Base-by-base conservation (phyloP, 2,797 vertebrate species). In the Australoheros facetus region DNA sequence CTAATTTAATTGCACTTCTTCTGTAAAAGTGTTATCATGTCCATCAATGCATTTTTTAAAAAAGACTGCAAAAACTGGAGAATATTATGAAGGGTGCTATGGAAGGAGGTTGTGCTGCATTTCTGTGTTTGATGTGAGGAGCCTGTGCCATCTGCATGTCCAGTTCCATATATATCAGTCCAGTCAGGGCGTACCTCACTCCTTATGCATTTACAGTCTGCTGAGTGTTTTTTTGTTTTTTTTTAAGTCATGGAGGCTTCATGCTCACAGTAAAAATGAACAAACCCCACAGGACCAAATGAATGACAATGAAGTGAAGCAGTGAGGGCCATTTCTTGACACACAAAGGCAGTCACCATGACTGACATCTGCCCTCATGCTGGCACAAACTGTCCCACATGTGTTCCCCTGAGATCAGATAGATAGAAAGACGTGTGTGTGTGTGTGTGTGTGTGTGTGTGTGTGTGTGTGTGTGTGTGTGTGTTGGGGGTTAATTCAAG, bases 301-400 rank as follows among this genome's bases (percentile, higher is more conserved):
- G 95, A 97, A 97, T 97, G 92, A 97, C 96, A 97, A 97, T 95
- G 80, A 94, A 92, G 88, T 80, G 92, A 78, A 92, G 93, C 93
- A 92, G 95, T 96, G 88, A 95, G 92, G 93, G 92, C 94, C 91
- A 93, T 56, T 91, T 87, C 86, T 75, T 37, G 75, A 34, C 12
- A 74, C 91, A 96, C 96, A 97, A 97, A 96, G 94, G 89, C 86
- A 80, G 76, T 77, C 53, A 5, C 80, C 51, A 34, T 23, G 93
- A 96, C 95, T 16, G 92, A 96, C 97, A 98, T 97, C 97, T 98
- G 92, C 92, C 91, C 93, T 95, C 91, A 72, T 91, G 82, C 90
- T 93, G 92, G 91, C 89, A 93, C 93, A 94, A 89, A 93, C 94
- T 96, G 95, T 89, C 82, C 90, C 92, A 87, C 88, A 92, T 76